A percentile compares a stretch with the other conserved stretches of the same genome.
Evolutionary conservation across 2,888 invertebrate species (phyloP).

Genomic region (Diloba caeruleocephala): DNA sequence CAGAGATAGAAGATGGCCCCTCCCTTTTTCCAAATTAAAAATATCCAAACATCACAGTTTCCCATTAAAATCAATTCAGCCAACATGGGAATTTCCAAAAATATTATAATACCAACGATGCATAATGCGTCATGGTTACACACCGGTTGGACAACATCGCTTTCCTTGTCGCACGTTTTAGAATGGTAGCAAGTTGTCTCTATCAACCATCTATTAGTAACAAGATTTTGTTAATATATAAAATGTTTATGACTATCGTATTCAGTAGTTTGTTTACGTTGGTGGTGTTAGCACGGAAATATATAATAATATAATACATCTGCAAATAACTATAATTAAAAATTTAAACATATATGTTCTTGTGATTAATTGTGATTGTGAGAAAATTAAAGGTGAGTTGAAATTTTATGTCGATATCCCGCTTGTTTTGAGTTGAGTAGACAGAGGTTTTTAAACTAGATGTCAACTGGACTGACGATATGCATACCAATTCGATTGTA

Average conservation of each 20-base stretch:
- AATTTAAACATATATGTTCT: background rate
- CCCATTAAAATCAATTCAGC: slow-evolving; percentile 7
- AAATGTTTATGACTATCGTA: slow-evolving; percentile 11
- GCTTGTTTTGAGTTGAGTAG: too few relatives aligned
- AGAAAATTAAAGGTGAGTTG: slow-evolving; percentile 20
- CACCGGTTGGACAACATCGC: slow-evolving; percentile 4
- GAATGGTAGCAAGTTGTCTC: slow-evolving; percentile 10
- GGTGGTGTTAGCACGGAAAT: slow-evolving; percentile 18
- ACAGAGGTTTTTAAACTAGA: too few relatives aligned
- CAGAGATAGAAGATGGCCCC: slow-evolving; percentile 3
- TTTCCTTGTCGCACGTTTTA: slow-evolving; percentile 8
- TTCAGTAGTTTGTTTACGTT: slow-evolving; percentile 38
- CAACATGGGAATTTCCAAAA: slow-evolving; percentile 26
- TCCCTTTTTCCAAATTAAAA: slow-evolving; percentile 4
- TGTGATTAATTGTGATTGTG: background rate
- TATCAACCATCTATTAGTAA: slow-evolving; percentile 12
- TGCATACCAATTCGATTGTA: too few relatives aligned
- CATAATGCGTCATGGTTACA: slow-evolving; percentile 29
- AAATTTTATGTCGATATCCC: background rate
- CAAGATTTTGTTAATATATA: slow-evolving; percentile 36
- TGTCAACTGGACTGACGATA: too few relatives aligned
- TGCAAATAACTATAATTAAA: slow-evolving; percentile 3
- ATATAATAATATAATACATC: background rate
- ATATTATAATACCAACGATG: slow-evolving; percentile 15
- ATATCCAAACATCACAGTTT: slow-evolving; percentile 24